Base-by-base conservation (phyloP, 2,888 invertebrate genomes). In the Temnothorax unifasciatus region DNA sequence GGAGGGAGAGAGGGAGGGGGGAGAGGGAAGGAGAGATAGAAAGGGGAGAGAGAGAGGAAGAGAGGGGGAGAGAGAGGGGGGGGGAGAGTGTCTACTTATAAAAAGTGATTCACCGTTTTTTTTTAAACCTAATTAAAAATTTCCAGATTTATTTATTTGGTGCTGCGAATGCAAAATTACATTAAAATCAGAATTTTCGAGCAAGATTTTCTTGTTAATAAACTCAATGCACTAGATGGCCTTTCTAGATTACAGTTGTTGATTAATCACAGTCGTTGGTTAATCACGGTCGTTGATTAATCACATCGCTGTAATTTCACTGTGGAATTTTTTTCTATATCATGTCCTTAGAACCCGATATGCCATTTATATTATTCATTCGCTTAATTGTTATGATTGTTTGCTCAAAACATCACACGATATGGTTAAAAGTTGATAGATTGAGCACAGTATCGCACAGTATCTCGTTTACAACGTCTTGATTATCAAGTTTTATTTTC, bases 371-470 rank as follows among this genome's bases (percentile, higher is more conserved):
- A 61, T 2, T 1, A 34, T n/a, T 63, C 5, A 13, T 21, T 64
- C 1, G 0, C 0, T 64, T 41, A 9, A 41, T 64, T 63, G 13
- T 54, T 38, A 38, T 8, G 13, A 44, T 44, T 4, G 4, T 29
- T 44, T 44, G 6, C 0, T n/a, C n/a, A 69, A 29, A 50, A 11
- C 4, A 52, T n/a, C 2, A 6, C 15, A 15, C 15, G 0, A 25
- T 47, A 34, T 34, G 21, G 15, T 47, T 50, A 75, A 34, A 63
- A 21, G 52, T 66, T 25, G 52, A 76, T 64, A 64, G 2, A 15
- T 38, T 38, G 34, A 76, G n/a, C 21, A 59, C 25, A 29, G 3
- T 29, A 29, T 29, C 3, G 18, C 13, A 8, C 15, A 21, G 15
- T 4, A 34, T 61, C 9, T 59, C 21, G 18, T 29, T 3, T 29